Evolutionary conservation across 2,888 invertebrate genomes (phyloP), one percentile per base, ranked within the genome.

Genomic region (Cephalotes varians): DNA sequence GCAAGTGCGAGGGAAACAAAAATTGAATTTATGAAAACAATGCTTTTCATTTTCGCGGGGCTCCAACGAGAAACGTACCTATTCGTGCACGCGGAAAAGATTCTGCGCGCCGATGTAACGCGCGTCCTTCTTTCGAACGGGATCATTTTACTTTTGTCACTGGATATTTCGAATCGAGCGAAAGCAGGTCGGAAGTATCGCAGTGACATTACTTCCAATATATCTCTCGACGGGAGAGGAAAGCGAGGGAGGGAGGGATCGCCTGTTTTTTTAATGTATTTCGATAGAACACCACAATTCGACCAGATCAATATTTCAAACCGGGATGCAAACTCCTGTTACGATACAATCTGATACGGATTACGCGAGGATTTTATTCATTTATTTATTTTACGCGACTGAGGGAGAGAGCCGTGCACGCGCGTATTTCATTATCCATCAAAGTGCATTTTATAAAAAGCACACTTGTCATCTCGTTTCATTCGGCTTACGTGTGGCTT

Each of bases 301-400:
- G 71, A 21, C 44, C 71, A 77, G 54, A 79, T 79, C 77, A 25
- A 79, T 79, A 79, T 71, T 79, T 79, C 47, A 79, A 71, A 71
- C 56, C 34, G 34, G 73, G 60, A 81, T 58, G 60, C 47, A 44
- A 25, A 28, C 65, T 47, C 31, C 54, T 34, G 47, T 79, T 71
- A 58, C 71, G 25, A 79, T 71, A 79, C 56, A 56, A 79, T 79
- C 77, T 71, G 71, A 71, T 56, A 40, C 21, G 56, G 71, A 71
- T 79, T 56, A 71, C 77, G 44, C 7, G 44, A 62, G 44, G 44
- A 56, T 71, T 71, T 79, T 79, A 71, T 69, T 79, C 56, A 71
- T 58, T 56, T 34, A 79, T 79, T 71, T 79, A 79, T 71, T 54
- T 71, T 79, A 44, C 18, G n/a, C 47, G 54, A 31, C 54, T 31